Percentiles rank a stretch among this genome's conserved stretches.
phyloP scores from a whole-genome alignment of 2,888 invertebrate genomes.

The Tipula unca region DNA sequence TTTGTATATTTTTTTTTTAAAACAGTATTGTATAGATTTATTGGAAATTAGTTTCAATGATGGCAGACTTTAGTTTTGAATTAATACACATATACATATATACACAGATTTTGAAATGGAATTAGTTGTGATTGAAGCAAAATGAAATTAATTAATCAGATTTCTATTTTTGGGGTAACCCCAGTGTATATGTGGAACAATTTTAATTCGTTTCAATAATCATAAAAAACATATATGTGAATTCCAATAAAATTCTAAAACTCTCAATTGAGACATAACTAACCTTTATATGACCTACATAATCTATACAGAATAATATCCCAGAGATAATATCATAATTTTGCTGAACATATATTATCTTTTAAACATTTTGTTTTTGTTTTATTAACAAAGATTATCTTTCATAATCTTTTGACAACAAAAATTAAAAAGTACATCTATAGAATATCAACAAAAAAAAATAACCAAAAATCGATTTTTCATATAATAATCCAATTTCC shows the following conservation, averaged over 20 bases:
- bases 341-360: neutral
- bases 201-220: neutral
- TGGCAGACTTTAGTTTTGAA: neutral
- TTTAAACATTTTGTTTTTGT: neutral
- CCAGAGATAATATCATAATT: neutral
- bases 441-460: neutral
- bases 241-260: neutral
- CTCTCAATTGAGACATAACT: neutral
- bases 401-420: neutral
- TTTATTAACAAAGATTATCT: neutral
- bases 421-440: neutral
- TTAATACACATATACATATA: too few relatives aligned
- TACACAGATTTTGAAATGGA: neutral
- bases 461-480: neutral
- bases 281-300: neutral
- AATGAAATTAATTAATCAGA: neutral
- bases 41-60: neutral
- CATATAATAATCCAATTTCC: slow-evolving; percentile 14
- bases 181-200: neutral
- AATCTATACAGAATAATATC: neutral
- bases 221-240: too few relatives aligned
- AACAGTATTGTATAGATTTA: neutral
- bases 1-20: neutral
- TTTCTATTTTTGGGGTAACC: neutral
- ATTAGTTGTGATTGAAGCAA: neutral